These are phyloP conservation scores for Crematogaster levior DNA, from an alignment of 2,888 invertebrate genomes.

Conservation along the genomic window DNA sequence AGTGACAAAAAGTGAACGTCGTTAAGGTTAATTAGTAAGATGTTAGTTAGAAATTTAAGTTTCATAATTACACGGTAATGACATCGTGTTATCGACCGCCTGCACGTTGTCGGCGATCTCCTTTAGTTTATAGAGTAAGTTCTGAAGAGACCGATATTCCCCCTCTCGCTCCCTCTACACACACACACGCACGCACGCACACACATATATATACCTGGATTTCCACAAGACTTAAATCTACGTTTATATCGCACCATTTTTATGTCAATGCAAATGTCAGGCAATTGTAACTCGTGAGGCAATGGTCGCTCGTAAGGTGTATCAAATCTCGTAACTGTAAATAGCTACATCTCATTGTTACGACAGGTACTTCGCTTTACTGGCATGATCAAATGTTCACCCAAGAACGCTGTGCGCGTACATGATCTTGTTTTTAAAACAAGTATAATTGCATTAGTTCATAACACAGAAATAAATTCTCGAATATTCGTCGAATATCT, in stretches of 20 bases:
- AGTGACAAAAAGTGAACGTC: conserved; percentile 73
- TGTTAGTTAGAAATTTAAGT: conserved; percentile 79
- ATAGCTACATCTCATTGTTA: conserved; percentile 38
- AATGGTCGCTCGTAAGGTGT: conserved; percentile 40
- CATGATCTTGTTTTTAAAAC: conserved; percentile 5
- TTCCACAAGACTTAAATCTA: conserved; percentile 8
- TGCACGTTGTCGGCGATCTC: conserved; percentile 58
- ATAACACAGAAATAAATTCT: neutral
- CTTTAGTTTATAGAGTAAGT: conserved; percentile 73
- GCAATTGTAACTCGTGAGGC: conserved; percentile 4
- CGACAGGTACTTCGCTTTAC: conserved; percentile 25
- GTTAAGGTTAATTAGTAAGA: conserved; percentile 79
- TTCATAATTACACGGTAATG: conserved; percentile 81
- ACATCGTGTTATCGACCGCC: conserved; percentile 69
- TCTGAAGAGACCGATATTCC: conserved; percentile 60
- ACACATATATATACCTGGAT: neutral
- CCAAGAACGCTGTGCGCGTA: neutral
- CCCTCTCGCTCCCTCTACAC: neutral
- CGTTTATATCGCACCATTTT: conserved; percentile 26
- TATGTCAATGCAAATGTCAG: conserved; percentile 22
- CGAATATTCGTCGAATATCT: neutral
- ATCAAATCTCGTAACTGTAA: conserved; percentile 42
- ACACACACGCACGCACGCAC: conserved; percentile 15
- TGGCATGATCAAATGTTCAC: neutral
- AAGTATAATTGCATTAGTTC: conserved; percentile 9